Base-by-base conservation (phyloP, 2,113 vertebrate genomes). In the Shinisaurus crocodilurus region DNA sequence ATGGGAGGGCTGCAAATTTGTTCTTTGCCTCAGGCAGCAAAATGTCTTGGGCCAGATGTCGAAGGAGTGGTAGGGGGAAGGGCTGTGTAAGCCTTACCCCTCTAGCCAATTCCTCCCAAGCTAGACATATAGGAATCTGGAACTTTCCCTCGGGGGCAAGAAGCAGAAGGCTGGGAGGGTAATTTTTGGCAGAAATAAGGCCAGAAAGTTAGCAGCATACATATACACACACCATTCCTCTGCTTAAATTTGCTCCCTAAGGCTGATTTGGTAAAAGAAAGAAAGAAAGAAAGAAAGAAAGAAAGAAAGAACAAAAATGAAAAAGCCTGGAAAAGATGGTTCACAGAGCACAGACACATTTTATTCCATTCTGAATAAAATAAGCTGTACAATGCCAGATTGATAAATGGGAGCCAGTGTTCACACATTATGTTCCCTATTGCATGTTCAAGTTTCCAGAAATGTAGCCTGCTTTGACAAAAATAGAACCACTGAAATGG, bases 391-490 rank as follows among this genome's bases (percentile, higher is more conserved):
- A 63, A 67, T 20, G 27, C 34, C 82, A 43, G 54, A 54, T 13
- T 29, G 45, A 79, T 67, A 69, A 67, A 79, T 69, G 60, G 18
- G 2, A 90, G 48, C 7, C 8, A 79, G 18, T 3, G 16, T n/a
- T 90, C 75, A 43, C 27, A 80, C 18, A 85, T 45, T 57, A 70
- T 57, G 75, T 29, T 70, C 48, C 48, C 20, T 57, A 60, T 90
- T 70, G 37, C n/a, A 20, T 37, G 32, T 81, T 87, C 20, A 69
- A 27, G 70, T 79, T 43, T 85, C 65, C 29, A 40, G 43, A 88
- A 88, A 88, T 88, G 60, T 29, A 69, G 75, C 10, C 63, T 88
- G 87, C 57, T 48, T 85, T 82, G 63, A 37, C 45, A 81, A 32
- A 82, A 70, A 72, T 40, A 37, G 37, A 50, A 48, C 27, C 18